Evolutionary conservation across 1,140 invertebrate genomes (phyloP), one percentile per base, ranked within the genome.

Genomic region (Sminthurides bifidus): DNA sequence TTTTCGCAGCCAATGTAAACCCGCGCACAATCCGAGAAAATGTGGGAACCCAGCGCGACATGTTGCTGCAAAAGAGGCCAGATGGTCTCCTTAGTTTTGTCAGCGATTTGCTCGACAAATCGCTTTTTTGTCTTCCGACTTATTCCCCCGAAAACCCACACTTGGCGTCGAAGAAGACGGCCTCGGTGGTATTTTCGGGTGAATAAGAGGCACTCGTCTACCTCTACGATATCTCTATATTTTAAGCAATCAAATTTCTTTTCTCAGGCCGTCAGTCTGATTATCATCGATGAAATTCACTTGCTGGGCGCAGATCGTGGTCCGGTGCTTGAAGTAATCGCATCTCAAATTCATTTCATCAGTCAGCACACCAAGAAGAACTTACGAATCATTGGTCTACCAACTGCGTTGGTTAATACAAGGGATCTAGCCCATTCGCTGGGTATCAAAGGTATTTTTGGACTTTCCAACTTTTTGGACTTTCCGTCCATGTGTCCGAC

Each of bases 251-350:
- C n/a, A n/a, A n/a, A n/a, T n/a, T n/a, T n/a, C n/a, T n/a, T n/a
- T n/a, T n/a, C n/a, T n/a, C 21, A 78, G 63, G 68, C 91, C 66
- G 95, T 99, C 0, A 82, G 85, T 0, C 73, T 99, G 0, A 89
- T 99, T 54, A 82, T 98, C 23, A 97, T 98, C 65, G 95, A 99
- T 72, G 95, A 99, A 74, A 98, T 99, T 64, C 95, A 99, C 76
- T 73, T 99, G 27, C 74, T 99, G 38, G 95, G 92, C 56, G 83
- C 90, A 71, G 86, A 90, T 67, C 74, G 87, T 60, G 87, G 86
- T 17, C 86, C 86, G 0, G 85, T 90, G 5, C 72, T 90, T 4
- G 86, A 91, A 72, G 85, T 66, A 0, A 66, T 66, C 45, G 79
- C 84, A 2, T 81, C 81, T 31, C 71, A 76, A 65, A 90, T 87